A percentile compares a stretch with the other conserved stretches of the same genome.
These are phyloP conservation scores for Hirundichthys speculiger DNA, from an alignment of 2,113 vertebrate species.

Conservation along the genomic window DNA sequence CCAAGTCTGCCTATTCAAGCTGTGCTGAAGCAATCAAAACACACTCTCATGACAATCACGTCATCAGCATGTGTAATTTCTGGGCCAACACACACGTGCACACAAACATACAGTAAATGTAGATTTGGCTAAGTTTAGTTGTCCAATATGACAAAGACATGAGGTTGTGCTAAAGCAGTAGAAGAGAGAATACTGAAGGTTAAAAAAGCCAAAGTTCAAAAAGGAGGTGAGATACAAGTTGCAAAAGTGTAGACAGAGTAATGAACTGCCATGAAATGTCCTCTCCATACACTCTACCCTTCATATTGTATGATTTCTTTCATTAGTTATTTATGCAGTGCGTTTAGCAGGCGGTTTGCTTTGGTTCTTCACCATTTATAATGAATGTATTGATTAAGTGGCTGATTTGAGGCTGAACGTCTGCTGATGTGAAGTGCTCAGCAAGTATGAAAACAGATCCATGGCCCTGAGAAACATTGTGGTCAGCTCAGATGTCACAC, in stretches of 20 bases:
- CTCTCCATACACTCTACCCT: neutral
- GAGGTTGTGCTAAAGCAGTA: too few relatives aligned
- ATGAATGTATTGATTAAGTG: slow-evolving; percentile 20
- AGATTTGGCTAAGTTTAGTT: too few relatives aligned
- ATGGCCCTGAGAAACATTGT: slow-evolving; percentile 6
- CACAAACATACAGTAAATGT: neutral
- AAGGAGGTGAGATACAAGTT: neutral
- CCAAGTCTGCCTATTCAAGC: slow-evolving; percentile 60
- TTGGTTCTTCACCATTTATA: neutral
- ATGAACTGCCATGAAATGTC: neutral
- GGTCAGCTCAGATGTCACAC: slow-evolving; percentile 24
- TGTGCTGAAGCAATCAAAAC: slow-evolving; percentile 62
- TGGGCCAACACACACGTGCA: slow-evolving; percentile 9
- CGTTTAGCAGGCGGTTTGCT: neutral
- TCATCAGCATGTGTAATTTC: slow-evolving; percentile 32
- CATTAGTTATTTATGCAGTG: slow-evolving; percentile 6
- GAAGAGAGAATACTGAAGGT: neutral
- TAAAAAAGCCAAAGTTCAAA: too few relatives aligned
- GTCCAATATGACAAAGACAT: too few relatives aligned
- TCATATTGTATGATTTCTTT: neutral
- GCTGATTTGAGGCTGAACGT: slow-evolving; percentile 20
- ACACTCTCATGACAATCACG: slow-evolving; percentile 53
- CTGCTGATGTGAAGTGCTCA: slow-evolving; percentile 20
- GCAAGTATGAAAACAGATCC: slow-evolving; percentile 4
- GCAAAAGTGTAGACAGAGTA: neutral